Percentiles rank a stretch among this genome's conserved stretches.
These are phyloP conservation scores for Orthonychiurus folsomi DNA, from an alignment of 2,888 invertebrate genomes.

Conservation along the genomic window DNA sequence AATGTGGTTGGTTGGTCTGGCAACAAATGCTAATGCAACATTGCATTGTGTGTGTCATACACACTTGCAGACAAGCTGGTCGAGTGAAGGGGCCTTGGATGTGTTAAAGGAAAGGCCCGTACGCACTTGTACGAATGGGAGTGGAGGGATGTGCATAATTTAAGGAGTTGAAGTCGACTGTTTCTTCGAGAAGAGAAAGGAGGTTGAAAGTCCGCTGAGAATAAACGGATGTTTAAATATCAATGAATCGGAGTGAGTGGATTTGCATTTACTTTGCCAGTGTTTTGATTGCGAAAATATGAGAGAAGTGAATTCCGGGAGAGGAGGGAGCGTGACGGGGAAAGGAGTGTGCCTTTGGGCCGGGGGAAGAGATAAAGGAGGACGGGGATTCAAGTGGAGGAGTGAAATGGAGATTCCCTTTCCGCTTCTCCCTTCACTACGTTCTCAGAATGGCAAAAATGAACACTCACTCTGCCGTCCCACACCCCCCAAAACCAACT, in stretches of 20 bases:
- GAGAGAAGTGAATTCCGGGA: too few relatives aligned
- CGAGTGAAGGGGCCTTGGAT: too few relatives aligned
- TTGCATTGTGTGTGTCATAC: too few relatives aligned
- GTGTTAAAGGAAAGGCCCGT: neutral
- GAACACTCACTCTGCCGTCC: slow-evolving; percentile 16
- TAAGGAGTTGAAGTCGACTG: neutral
- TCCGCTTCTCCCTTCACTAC: slow-evolving; percentile 10
- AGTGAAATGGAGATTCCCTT: slow-evolving; percentile 8
- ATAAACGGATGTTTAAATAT: slow-evolving; percentile 10
- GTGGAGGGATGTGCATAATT: slow-evolving; percentile 1
- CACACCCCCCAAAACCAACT: too few relatives aligned
- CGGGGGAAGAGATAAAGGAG: slow-evolving; percentile 7
- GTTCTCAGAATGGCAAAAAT: slow-evolving; percentile 16
- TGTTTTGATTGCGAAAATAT: slow-evolving; percentile 2
- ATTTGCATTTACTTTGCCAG: neutral
- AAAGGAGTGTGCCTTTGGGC: neutral
- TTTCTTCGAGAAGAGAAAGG: neutral
- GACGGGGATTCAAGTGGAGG: slow-evolving; percentile 8
- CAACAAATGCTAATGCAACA: too few relatives aligned
- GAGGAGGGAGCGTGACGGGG: too few relatives aligned
- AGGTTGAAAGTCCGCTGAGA: neutral
- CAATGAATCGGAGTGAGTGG: neutral
- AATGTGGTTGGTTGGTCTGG: neutral
- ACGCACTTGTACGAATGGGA: neutral
- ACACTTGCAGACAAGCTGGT: too few relatives aligned